Conservation (phyloP, 2,888 invertebrate genomes). For the Sinohyriopsis cumingii region DNA sequence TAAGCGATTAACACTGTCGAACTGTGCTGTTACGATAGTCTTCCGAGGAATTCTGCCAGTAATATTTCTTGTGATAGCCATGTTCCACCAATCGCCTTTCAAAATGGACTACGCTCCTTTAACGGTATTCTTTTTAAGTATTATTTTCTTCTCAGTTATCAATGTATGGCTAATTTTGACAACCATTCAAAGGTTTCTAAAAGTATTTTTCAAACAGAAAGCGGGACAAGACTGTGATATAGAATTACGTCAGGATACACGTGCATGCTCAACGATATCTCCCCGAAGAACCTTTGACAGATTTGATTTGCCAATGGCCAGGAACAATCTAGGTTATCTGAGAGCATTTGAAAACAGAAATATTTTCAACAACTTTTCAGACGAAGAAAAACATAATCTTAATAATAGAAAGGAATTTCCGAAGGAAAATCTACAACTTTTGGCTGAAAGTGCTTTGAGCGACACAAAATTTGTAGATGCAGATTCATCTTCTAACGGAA, state of each 20-base stretch:
- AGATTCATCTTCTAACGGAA: too few species aligned
- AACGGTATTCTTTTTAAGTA: conserved; percentile 48
- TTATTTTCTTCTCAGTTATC: conserved; percentile 52
- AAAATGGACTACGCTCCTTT: conserved; percentile 44
- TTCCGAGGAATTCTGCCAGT: conserved; percentile 47
- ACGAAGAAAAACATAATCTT: conserved; percentile 40
- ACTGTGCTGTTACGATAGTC: conserved; percentile 35
- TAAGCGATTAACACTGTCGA: conserved; percentile 27
- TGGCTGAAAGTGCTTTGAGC: too few species aligned
- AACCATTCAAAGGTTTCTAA: conserved; percentile 41
- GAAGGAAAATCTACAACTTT: conserved; percentile 17
- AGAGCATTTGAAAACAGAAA: conserved; percentile 47
- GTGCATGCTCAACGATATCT: conserved; percentile 9
- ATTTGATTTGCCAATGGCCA: conserved; percentile 20
- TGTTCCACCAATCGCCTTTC: conserved; percentile 46
- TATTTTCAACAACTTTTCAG: conserved; percentile 33
- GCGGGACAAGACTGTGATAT: background rate
- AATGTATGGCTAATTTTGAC: conserved; percentile 50
- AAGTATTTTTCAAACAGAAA: conserved; percentile 17
- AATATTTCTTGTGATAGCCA: conserved; percentile 44
- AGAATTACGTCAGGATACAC: background rate
- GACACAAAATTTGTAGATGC: too few species aligned
- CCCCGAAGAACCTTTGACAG: conserved; percentile 3
- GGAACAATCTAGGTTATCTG: conserved; percentile 47
- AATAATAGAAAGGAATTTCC: conserved; percentile 37